Evolutionary conservation across 2,113 vertebrate species (phyloP).

Genomic region (Phrynosoma platyrhinos): DNA sequence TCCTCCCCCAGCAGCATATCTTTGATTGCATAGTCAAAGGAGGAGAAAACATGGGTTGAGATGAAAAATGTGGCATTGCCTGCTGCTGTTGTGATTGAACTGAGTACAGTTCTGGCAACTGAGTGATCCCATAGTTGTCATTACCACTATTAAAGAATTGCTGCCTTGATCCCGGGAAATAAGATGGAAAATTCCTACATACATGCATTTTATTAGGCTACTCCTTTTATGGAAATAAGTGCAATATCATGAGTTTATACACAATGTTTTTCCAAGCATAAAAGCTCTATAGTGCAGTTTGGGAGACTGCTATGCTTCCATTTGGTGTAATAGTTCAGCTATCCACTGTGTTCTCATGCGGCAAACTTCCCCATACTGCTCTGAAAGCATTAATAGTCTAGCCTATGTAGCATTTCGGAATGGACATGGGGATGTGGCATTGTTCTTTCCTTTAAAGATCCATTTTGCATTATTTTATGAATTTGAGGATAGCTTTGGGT

Average conservation of each 20-base stretch:
- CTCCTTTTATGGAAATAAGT: slow-evolving; percentile 18
- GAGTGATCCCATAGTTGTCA: background rate
- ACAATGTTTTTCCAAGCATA: background rate
- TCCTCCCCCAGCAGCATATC: slow-evolving; percentile 36
- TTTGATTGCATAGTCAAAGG: slow-evolving; percentile 18
- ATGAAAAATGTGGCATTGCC: slow-evolving; percentile 38
- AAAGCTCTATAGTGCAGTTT: background rate
- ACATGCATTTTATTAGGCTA: background rate
- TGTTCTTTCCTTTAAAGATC: background rate
- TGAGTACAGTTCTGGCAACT: background rate
- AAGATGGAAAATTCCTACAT: slow-evolving; percentile 4
- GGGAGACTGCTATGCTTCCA: background rate
- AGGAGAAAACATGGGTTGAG: slow-evolving; percentile 19
- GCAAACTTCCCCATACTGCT: background rate
- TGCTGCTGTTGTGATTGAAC: slow-evolving; percentile 34
- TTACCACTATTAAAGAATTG: slow-evolving; percentile 22
- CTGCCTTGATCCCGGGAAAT: background rate
- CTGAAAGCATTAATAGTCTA: background rate
- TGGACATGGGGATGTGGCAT: background rate
- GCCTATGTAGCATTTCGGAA: background rate
- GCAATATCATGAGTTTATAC: background rate
- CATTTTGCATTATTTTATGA: too few species aligned
- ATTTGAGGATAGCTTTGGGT: too few species aligned
- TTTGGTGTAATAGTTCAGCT: slow-evolving; percentile 2
- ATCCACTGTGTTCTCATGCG: background rate